These are phyloP conservation scores for Epinotia ramella DNA, from an alignment of 2,888 invertebrate genomes.

Conservation along the genomic window DNA sequence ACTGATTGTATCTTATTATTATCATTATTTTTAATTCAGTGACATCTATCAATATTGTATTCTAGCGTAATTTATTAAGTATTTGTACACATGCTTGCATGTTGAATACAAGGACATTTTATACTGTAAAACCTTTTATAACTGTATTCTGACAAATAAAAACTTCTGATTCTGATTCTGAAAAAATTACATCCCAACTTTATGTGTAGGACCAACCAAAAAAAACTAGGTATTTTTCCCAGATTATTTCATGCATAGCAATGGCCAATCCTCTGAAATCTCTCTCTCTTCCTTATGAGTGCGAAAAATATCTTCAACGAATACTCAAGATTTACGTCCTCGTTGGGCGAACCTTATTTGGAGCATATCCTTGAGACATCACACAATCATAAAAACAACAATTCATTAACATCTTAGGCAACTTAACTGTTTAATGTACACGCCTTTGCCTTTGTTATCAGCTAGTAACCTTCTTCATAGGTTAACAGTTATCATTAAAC, in stretches of 20 bases:
- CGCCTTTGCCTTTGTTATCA: constrained; percentile 8
- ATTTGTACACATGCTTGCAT: no score
- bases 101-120: no score
- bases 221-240: no score
- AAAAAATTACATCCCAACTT: no score
- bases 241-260: background rate
- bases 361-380: constrained; percentile 14
- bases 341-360: background rate
- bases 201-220: no score
- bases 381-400: constrained; percentile 3
- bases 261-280: background rate
- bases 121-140: no score
- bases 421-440: constrained; percentile 1
- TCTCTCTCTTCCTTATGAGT: background rate
- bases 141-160: no score
- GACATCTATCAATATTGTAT: no score
- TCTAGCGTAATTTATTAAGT: no score
- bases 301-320: background rate
- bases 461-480: constrained; percentile 11
- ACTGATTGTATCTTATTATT: no score
- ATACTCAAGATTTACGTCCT: background rate
- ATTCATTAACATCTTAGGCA: background rate
- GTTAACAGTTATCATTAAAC: constrained; percentile 21
- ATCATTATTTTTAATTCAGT: no score
- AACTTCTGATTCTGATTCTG: no score